Evolutionary conservation across 2,797 vertebrate genomes (phyloP), one percentile per base, ranked within the genome.

Genomic region (Luscinia luscinia): DNA sequence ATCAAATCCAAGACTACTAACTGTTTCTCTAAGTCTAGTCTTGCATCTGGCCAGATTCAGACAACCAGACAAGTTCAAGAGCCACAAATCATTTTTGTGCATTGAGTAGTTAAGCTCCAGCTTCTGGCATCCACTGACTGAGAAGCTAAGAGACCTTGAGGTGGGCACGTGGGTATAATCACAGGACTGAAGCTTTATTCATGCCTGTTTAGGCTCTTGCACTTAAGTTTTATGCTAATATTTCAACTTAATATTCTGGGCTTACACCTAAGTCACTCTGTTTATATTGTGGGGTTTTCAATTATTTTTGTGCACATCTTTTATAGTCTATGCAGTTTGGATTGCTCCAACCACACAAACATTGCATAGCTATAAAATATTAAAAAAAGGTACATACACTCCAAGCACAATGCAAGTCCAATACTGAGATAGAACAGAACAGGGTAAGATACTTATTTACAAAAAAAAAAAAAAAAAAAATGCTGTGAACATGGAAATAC

Each of bases 71-170:
- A 54, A 15, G 21, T 66, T 82, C 24, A 74, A 84, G 49, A 63
- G 12, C 9, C 4, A 0, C 14, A 57, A 64, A 8, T 64, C 23
- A 28, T 32, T 76, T 40, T 63, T 15, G 6, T 74, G 18, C 52
- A 24, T 3, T 40, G n/a, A 19, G 19, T 18, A 58, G 6, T 0
- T 34, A 11, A 12, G 2, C 8, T 58, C 10, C 64, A 55, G 40
- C 24, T 83, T 49, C 68, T 86, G 48, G 17, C 9, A 22, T 48
- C 52, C 30, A 43, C 32, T 38, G 12, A 68, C 32, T 34, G 41
- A 54, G 67, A 85, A 55, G 5, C 6, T 55, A 22, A 79, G n/a
- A 74, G 40, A 19, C 57, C 17, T 67, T 62, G 16, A 12, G 41
- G 22, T 34, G 34, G 34, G 34, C 34, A 34, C 34, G 15, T 43